These are phyloP conservation scores for Conomelus anceps DNA, from an alignment of 2,888 invertebrate genomes.

Conservation along the genomic window DNA sequence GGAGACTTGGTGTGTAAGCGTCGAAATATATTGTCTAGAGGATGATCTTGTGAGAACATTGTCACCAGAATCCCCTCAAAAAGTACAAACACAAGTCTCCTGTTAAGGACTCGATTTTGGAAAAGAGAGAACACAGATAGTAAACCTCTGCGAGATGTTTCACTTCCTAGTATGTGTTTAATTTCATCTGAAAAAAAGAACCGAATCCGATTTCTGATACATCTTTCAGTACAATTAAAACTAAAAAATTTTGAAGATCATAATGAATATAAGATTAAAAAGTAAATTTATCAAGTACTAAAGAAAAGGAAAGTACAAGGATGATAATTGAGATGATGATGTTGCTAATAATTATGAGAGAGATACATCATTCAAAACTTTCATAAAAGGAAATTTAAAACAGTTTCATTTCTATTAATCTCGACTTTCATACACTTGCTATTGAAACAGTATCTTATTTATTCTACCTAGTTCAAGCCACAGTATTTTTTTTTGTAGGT, in stretches of 20 bases:
- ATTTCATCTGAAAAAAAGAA: constrained; percentile 63
- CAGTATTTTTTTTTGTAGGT: no score
- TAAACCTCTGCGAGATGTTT: constrained; percentile 75
- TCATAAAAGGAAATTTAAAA: no score
- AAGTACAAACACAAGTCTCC: constrained; percentile 72
- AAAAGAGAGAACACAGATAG: constrained; percentile 80
- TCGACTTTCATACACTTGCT: no score
- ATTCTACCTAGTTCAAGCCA: no score
- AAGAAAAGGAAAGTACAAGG: not conserved
- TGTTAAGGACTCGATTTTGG: constrained; percentile 78
- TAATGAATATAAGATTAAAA: no score
- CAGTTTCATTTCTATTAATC: no score
- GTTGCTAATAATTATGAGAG: no score
- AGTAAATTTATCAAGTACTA: not conserved
- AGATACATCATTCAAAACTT: no score
- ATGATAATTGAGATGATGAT: no score
- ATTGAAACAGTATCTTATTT: no score
- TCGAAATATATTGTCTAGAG: constrained; percentile 61
- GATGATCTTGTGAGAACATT: constrained; percentile 67
- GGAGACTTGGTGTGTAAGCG: constrained; percentile 55
- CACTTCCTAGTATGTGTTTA: constrained; percentile 80
- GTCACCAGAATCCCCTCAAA: constrained; percentile 73
- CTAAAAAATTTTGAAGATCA: not conserved
- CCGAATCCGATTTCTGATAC: not conserved
- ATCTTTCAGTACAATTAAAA: not conserved